Evolutionary conservation across 2,888 invertebrate genomes (phyloP).

Genomic region (Drosophila anomalata): DNA sequence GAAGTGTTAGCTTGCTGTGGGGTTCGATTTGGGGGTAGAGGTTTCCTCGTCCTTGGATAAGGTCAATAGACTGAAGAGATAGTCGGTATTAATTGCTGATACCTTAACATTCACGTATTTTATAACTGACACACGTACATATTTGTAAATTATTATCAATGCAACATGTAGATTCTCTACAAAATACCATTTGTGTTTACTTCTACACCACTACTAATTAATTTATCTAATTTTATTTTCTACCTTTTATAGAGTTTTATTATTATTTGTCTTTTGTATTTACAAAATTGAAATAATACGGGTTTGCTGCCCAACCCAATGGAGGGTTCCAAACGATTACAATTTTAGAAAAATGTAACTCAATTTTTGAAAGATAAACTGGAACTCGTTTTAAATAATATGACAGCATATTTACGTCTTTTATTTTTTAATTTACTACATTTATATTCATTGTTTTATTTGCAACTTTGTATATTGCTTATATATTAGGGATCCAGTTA

Average conservation of each 20-base stretch:
- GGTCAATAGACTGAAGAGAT: slow-evolving; percentile 18
- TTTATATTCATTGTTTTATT: slow-evolving; percentile 17
- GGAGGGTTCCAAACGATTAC: background rate
- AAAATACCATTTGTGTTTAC: slow-evolving; percentile 68
- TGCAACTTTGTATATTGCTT: slow-evolving; percentile 58
- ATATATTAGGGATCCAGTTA: slow-evolving; percentile 41
- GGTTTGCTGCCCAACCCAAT: background rate
- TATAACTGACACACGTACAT: slow-evolving; percentile 68
- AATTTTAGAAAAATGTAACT: slow-evolving; percentile 3
- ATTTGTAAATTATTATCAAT: slow-evolving; percentile 78
- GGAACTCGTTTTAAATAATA: background rate
- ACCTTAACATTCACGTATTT: slow-evolving; percentile 39
- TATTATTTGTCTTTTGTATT: slow-evolving; percentile 65
- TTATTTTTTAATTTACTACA: slow-evolving; percentile 9
- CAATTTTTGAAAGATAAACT: background rate
- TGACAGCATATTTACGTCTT: slow-evolving; percentile 2
- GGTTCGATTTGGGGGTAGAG: slow-evolving; percentile 11
- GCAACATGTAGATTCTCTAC: slow-evolving; percentile 78
- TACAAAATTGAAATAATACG: slow-evolving; percentile 48
- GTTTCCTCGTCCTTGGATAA: slow-evolving; percentile 62
- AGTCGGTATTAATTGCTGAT: slow-evolving; percentile 22
- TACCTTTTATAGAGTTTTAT: slow-evolving; percentile 50
- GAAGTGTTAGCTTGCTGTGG: slow-evolving; percentile 9
- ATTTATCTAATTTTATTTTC: slow-evolving; percentile 62
- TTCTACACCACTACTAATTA: slow-evolving; percentile 60